Base-by-base conservation (phyloP, 1,140 invertebrate genomes). In the Aradophagus sp. region DNA sequence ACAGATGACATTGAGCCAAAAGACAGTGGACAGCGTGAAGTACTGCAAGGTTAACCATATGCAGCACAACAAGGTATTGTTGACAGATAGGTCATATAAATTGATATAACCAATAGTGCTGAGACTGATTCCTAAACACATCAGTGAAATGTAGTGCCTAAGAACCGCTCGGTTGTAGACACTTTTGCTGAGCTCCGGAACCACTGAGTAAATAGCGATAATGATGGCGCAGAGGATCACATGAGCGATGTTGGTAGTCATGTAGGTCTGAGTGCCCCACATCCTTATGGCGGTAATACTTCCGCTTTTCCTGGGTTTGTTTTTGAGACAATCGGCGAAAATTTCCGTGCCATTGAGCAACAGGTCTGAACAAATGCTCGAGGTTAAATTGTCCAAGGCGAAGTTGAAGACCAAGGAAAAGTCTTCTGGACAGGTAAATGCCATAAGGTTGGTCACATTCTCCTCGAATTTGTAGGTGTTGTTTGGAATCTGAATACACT, bases 1-100 rank as follows among this genome's bases (percentile, higher is more conserved):
- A 10, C 80, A 80, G 5, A 81, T 75, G 0, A 79, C 74, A 44
- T 83, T 81, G 5, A 83, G 35, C 81, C 81, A 83, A 16, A 81
- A 81, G 0, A 77, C 77, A 0, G 80, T 77, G 0, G 81, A 48
- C 11, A 77, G 58, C 0, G 80, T 82, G 35, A 82, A 83, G 19
- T 65, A 83, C 36, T 82, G 81, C 11, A 80, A 36, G 1, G 15
- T n/a, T 13, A 83, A 36, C 80, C 80, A 83, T 0, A 77, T 13
- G 1, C 75, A 36, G 1, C 74, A 74, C 4, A 66, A 41, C 0
- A 71, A 2, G 1, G 61, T 20, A 35, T 77, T 56, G 10, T 34
- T 72, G 1, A 77, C 56, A n/a, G 16, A 5, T 36, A 74, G 77
- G 0, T 69, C 19, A 17, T 53, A 62, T 0, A 78, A 11, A 10